Evolutionary conservation across 1,140 invertebrate species (phyloP).

Genomic region (Meloidogyne exigua): DNA sequence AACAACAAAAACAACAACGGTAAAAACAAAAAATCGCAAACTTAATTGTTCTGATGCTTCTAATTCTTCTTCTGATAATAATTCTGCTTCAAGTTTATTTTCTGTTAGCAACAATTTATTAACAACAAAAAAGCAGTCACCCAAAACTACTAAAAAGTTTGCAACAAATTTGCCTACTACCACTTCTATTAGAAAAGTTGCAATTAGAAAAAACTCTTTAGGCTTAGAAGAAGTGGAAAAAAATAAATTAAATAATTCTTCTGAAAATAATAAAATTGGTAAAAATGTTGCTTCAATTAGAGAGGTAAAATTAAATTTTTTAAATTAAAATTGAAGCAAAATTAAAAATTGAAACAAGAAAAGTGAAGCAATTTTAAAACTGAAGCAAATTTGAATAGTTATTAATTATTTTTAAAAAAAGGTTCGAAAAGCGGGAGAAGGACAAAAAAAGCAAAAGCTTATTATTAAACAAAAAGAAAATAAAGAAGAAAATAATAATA

Average conservation of each 20-base stretch:
- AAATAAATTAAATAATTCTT: not conserved
- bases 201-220: not conserved
- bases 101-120: not conserved
- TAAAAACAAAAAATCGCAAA: conserved; percentile 4
- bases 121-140: not conserved
- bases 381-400: too few species aligned
- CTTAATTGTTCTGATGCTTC: not conserved
- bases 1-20: conserved; percentile 6
- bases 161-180: not conserved
- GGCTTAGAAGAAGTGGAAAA: not conserved
- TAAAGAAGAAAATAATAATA: not conserved
- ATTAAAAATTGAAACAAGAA: too few species aligned
- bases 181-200: not conserved
- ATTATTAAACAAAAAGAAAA: not conserved
- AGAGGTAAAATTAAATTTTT: not conserved
- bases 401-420: too few species aligned
- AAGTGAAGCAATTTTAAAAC: too few species aligned
- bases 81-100: not conserved
- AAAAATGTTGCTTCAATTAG: too few species aligned
- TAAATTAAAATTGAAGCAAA: not conserved
- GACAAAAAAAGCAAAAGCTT: not conserved
- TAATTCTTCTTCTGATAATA: not conserved
- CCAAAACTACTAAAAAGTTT: not conserved
- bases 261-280: too few species aligned
- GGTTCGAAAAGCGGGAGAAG: too few species aligned